Evolutionary conservation across 2,113 vertebrate species (phyloP).

Genomic region (Rhagologus leucostigma): DNA sequence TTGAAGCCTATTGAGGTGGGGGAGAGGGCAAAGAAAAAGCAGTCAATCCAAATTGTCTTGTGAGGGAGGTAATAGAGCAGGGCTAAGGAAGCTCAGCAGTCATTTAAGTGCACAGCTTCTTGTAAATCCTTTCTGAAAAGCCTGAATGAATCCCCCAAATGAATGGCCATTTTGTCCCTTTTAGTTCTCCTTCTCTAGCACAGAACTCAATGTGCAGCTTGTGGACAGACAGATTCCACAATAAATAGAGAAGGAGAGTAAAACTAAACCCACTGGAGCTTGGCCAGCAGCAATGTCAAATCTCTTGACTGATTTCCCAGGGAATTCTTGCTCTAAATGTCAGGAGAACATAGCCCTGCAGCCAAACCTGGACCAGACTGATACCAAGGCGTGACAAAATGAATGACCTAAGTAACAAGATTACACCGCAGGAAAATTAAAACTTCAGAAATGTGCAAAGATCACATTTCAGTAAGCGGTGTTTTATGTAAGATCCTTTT

Average conservation of each 20-base stretch:
- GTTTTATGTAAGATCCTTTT: constrained; percentile 20
- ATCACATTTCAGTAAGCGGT: constrained; percentile 24
- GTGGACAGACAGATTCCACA: constrained; percentile 37
- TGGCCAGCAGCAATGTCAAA: constrained; percentile 70
- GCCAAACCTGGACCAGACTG: constrained; percentile 50
- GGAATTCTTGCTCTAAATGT: constrained; percentile 80
- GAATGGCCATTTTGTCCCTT: constrained; percentile 51
- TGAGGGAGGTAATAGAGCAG: constrained; percentile 43
- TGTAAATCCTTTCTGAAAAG: constrained; percentile 61
- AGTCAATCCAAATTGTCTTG: constrained; percentile 6
- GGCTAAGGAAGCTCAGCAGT: constrained; percentile 57
- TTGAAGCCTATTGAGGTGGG: background rate
- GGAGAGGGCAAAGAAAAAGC: constrained; percentile 11
- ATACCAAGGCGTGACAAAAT: constrained; percentile 58
- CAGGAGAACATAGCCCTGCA: constrained; percentile 63
- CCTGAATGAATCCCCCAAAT: constrained; percentile 53
- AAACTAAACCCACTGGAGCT: constrained; percentile 73
- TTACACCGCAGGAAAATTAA: background rate
- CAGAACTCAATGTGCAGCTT: constrained; percentile 37
- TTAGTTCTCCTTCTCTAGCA: constrained; percentile 37
- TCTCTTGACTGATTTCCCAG: constrained; percentile 78
- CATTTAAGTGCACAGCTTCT: constrained; percentile 55
- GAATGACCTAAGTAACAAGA: constrained; percentile 40
- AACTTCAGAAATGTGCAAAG: constrained; percentile 46
- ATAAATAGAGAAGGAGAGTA: constrained; percentile 57